Evolutionary conservation across 2,113 vertebrate species (phyloP).

Genomic region (Brachionichthys hirsutus): DNA sequence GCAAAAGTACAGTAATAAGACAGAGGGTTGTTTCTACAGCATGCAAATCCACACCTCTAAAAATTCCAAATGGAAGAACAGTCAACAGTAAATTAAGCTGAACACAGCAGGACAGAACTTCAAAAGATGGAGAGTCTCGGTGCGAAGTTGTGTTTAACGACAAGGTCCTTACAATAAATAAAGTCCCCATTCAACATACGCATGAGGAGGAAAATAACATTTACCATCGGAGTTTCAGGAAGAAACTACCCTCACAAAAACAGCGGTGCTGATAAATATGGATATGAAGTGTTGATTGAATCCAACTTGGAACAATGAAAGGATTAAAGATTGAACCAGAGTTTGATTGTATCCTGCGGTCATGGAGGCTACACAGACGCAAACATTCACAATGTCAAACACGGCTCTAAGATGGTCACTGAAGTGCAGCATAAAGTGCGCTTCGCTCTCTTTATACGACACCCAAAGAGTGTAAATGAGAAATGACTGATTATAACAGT

Average conservation of each 20-base stretch:
- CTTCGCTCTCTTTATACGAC: slow-evolving; percentile 19
- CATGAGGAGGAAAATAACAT: background rate
- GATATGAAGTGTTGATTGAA: slow-evolving; percentile 2
- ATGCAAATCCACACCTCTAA: slow-evolving; percentile 5
- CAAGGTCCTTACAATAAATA: slow-evolving; percentile 3
- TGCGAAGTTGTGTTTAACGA: slow-evolving; percentile 6
- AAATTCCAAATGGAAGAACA: slow-evolving; percentile 9
- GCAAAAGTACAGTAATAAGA: slow-evolving; percentile 27
- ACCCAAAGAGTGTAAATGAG: background rate
- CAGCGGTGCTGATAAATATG: slow-evolving; percentile 37
- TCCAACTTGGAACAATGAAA: slow-evolving; percentile 11
- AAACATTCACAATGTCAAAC: slow-evolving; percentile 65
- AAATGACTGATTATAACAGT: background rate
- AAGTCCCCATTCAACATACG: background rate
- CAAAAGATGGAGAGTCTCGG: slow-evolving; percentile 8
- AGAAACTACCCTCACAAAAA: background rate
- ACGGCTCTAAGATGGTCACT: slow-evolving; percentile 46
- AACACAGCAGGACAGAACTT: slow-evolving; percentile 15
- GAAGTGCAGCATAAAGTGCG: slow-evolving; percentile 45
- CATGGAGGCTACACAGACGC: slow-evolving; percentile 34
- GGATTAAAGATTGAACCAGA: no score
- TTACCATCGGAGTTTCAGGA: slow-evolving; percentile 3
- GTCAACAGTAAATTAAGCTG: background rate
- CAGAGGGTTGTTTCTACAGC: background rate
- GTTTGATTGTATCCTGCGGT: slow-evolving; percentile 10